Percentiles rank a stretch among this genome's conserved stretches.
phyloP scores from a whole-genome alignment of 2,888 invertebrate species.

The Theodoxus fluviatilis region DNA sequence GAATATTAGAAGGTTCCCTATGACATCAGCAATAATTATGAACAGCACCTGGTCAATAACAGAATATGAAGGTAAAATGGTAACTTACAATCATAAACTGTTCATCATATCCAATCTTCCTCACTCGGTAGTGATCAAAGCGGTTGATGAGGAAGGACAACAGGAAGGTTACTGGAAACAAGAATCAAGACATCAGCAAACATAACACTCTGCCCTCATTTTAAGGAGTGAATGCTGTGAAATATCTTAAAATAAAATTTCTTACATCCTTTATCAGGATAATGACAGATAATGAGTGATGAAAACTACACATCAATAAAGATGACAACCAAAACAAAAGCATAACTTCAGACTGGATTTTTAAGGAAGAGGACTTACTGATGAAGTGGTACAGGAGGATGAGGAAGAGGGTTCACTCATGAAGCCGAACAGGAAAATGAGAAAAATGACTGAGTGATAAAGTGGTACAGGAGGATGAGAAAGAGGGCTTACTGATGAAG shows the following conservation, averaged over 20 bases:
- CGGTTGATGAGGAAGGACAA: slow-evolving; percentile 68
- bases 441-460: background rate
- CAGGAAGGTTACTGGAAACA: slow-evolving; percentile 66
- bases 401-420: background rate
- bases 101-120: slow-evolving; percentile 67
- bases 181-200: background rate
- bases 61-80: too few relatives aligned
- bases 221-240: background rate
- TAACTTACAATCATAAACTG: slow-evolving; percentile 69
- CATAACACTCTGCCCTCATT: background rate
- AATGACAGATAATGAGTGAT: background rate
- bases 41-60: background rate
- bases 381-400: too few relatives aligned
- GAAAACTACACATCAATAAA: background rate
- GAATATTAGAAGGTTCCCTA: too few relatives aligned
- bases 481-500: slow-evolving; percentile 65
- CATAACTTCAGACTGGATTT: too few relatives aligned
- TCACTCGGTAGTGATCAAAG: slow-evolving; percentile 60
- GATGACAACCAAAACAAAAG: too few relatives aligned
- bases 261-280: background rate
- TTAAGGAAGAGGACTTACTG: too few relatives aligned
- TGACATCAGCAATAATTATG: too few relatives aligned
- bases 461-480: background rate
- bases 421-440: background rate
- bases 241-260: background rate